Conservation (phyloP, 2,888 invertebrate species). For the Limulus polyphemus region DNA sequence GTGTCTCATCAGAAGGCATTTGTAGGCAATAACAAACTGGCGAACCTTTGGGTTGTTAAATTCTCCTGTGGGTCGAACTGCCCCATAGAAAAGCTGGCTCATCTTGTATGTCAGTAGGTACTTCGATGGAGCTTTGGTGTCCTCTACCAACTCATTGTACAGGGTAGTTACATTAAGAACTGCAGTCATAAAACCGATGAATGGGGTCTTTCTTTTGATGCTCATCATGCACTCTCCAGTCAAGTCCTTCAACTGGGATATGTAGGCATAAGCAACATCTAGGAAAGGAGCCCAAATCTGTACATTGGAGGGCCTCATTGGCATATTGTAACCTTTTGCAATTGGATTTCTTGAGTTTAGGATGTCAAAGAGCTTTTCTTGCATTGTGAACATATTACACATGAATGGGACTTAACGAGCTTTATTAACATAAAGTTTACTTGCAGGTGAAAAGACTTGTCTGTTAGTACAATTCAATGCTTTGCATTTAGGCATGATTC, state of each 20-base stretch:
- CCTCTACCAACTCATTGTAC: constrained; percentile 1
- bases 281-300: background rate
- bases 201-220: constrained; percentile 7
- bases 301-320: constrained; percentile 6
- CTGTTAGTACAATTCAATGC: no score
- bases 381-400: no score
- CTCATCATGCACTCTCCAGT: no score
- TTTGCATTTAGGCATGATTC: no score
- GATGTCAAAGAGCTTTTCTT: constrained; percentile 10
- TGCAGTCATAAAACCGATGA: constrained; percentile 16
- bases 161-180: constrained; percentile 9
- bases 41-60: constrained; percentile 19
- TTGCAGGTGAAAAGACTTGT: no score
- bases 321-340: constrained; percentile 6
- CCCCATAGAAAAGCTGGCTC: constrained; percentile 19
- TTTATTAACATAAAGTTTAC: no score
- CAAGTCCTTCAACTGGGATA: no score
- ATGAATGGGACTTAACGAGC: no score
- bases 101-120: constrained; percentile 18
- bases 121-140: background rate
- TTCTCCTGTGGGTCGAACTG: constrained; percentile 11
- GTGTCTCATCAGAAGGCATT: constrained; percentile 4
- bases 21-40: constrained; percentile 11
- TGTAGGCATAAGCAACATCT: no score
- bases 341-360: constrained; percentile 12